Evolutionary conservation across 37 sponge, comb jelly and placozoan species (phyloP).

Genomic region (Diacarnus erythraeanus): DNA sequence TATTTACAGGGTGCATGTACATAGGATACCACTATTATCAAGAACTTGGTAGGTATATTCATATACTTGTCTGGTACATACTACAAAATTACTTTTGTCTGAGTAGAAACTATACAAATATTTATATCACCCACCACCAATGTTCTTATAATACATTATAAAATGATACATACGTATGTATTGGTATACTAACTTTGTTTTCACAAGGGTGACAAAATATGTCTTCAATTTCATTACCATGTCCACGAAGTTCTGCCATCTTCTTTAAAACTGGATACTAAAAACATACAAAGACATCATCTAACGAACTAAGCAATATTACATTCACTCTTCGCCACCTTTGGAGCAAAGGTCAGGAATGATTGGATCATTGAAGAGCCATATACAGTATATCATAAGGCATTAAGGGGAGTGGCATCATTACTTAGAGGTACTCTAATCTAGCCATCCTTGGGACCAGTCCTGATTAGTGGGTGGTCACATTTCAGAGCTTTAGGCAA

Average conservation of each 20-base stretch:
- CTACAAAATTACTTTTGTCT: too few species aligned
- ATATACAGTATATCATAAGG: too few species aligned
- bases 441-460: too few species aligned
- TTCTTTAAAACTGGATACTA: conserved; percentile 50
- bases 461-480: too few species aligned
- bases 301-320: background rate
- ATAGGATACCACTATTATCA: background rate
- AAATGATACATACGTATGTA: background rate
- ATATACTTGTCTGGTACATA: too few species aligned
- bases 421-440: too few species aligned
- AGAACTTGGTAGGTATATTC: background rate
- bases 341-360: too few species aligned
- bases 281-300: background rate
- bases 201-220: conserved; percentile 34
- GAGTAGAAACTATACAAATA: too few species aligned
- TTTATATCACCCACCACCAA: too few species aligned
- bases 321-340: background rate
- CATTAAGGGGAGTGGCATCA: too few species aligned
- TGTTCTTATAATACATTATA: background rate
- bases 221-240: conserved; percentile 49
- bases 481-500: too few species aligned
- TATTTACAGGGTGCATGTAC: background rate
- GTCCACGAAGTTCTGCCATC: conserved; percentile 22
- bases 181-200: conserved; percentile 6
- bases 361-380: too few species aligned